Evolutionary conservation across 2,888 invertebrate species (phyloP), one percentile per base, ranked within the genome.

Genomic region (Limnephilus lunatus): DNA sequence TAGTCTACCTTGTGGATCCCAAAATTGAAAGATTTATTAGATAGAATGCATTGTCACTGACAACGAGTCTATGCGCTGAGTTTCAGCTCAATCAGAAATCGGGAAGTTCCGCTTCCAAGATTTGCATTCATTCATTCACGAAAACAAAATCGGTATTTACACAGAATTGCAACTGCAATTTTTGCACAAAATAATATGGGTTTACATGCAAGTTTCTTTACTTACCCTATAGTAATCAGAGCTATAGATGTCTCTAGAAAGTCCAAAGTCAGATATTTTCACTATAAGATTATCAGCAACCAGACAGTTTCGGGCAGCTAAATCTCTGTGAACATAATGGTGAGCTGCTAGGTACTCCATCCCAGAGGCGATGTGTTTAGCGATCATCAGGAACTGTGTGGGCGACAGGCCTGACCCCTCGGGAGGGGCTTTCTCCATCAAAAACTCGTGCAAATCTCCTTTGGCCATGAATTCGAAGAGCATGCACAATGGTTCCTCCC

Each of bases 401-500:
- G 98, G 97, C n/a, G 97, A 97, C 90, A 99, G 95, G 32, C 97
- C 96, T 94, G 97, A 98, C 4, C 97, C 98, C 93, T 98, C 98
- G 92, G 97, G 97, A 1, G 99, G 99, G 0, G 99, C 99, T 94
- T 99, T 98, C 2, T 97, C 97, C 94, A 99, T 98, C 35, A 99
- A 96, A 95, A 99, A 99, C 95, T 99, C 99, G 95, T 99, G 99
- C 90, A 99, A 96, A 95, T 99, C 99, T 0, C 99, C 99, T 95
- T 99, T 97, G 0, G 98, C 98, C 99, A 99, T 99, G 95, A 98
- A 99, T 95, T 99, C 99, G 95, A 99, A 99, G 35, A 99, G 96
- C 98, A 99, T 99, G 94, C 99, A 99, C 95, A 98, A 97, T 0
- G 99, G 99, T 94, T 98, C 98, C 94, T 98, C 98, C 94, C 98